phyloP scores from a whole-genome alignment of 2,888 invertebrate genomes.

The Lasioglossum villosulum region DNA sequence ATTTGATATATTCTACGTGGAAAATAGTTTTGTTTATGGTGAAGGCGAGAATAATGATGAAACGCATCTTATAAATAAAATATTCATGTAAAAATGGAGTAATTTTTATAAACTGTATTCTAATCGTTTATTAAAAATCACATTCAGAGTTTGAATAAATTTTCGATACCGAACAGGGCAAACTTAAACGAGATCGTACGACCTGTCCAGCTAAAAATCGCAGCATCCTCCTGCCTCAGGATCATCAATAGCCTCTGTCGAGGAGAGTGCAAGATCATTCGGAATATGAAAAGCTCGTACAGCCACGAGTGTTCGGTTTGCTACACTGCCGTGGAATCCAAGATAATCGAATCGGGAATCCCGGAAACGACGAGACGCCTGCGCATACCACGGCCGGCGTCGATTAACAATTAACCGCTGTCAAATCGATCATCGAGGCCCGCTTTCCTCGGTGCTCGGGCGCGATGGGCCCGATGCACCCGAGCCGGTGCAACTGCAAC shows the following conservation, averaged over 20 bases:
- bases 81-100: no score
- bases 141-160: no score
- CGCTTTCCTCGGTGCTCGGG: neutral
- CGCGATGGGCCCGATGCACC: neutral
- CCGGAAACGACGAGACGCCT: conserved; percentile 2
- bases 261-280: neutral
- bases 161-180: no score
- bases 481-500: conserved; percentile 19
- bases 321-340: conserved; percentile 4
- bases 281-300: neutral
- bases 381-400: neutral
- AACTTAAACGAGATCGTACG: neutral
- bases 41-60: neutral
- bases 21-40: neutral
- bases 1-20: neutral
- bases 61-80: neutral
- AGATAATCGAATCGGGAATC: conserved; percentile 15
- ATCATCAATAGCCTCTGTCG: neutral
- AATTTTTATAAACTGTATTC: neutral
- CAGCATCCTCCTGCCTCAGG: neutral
- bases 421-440: conserved; percentile 1
- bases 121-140: neutral
- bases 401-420: conserved; percentile 18
- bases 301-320: neutral
- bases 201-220: neutral